phyloP scores from a whole-genome alignment of 2,797 vertebrate genomes.

The Hylomyscus alleni region DNA sequence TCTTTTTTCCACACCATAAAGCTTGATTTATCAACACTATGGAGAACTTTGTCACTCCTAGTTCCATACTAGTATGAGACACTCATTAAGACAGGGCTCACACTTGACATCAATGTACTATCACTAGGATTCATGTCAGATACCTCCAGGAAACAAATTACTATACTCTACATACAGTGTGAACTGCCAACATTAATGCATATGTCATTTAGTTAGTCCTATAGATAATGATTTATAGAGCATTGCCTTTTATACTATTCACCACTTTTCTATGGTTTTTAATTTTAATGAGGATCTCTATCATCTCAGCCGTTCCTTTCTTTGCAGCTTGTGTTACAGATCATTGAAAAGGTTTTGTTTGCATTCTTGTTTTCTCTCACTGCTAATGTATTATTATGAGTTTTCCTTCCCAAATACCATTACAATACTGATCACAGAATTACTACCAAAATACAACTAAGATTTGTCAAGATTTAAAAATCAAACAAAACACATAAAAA shows the following conservation, averaged over 20 bases:
- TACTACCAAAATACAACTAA: conserved; percentile 67
- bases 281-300: conserved; percentile 81
- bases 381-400: conserved; percentile 53
- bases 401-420: conserved; percentile 63
- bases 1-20: conserved; percentile 70
- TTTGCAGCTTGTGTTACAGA: conserved; percentile 60
- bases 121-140: conserved; percentile 77
- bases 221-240: conserved; percentile 68
- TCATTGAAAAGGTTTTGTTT: conserved; percentile 57
- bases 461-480: conserved; percentile 68
- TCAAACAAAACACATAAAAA: conserved; percentile 52
- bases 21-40: conserved; percentile 74
- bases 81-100: conserved; percentile 79
- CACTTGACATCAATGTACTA: conserved; percentile 67
- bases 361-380: conserved; percentile 13
- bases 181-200: conserved; percentile 80
- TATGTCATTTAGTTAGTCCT: conserved; percentile 60
- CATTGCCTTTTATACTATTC: conserved; percentile 74
- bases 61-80: conserved; percentile 76
- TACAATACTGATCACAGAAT: conserved; percentile 60
- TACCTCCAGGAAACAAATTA: conserved; percentile 82
- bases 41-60: conserved; percentile 47
- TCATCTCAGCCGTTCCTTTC: conserved; percentile 60
- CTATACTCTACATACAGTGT: conserved; percentile 76
- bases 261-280: conserved; percentile 77